These are phyloP conservation scores for Leptinotarsa lineolata DNA, from an alignment of 1,140 invertebrate species.

Conservation along the genomic window DNA sequence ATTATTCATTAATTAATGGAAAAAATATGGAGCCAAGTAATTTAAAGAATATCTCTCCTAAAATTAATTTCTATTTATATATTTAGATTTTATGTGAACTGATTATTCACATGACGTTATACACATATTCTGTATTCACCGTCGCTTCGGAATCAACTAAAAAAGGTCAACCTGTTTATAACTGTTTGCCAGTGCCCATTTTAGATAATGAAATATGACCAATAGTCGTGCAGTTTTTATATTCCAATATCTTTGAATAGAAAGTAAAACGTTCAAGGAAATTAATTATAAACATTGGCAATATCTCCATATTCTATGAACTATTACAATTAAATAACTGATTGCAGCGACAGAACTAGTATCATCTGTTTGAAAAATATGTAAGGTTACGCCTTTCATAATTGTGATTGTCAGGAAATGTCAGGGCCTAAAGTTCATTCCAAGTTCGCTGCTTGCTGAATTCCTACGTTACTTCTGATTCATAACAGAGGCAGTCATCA, in stretches of 20 bases:
- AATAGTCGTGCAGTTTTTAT: constrained; percentile 8
- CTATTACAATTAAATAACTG: constrained; percentile 12
- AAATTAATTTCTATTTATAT: too few relatives aligned
- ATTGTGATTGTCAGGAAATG: constrained; percentile 20
- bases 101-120: too few relatives aligned
- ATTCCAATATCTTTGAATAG: neutral
- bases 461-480: constrained; percentile 18
- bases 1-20: too few relatives aligned
- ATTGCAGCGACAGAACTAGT: constrained; percentile 12
- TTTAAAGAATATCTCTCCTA: too few relatives aligned
- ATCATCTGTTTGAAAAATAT: constrained; percentile 5
- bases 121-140: too few relatives aligned
- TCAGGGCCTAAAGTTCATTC: constrained; percentile 21
- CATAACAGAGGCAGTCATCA: constrained; percentile 20
- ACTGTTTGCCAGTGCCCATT: neutral
- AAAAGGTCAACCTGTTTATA: constrained; percentile 11
- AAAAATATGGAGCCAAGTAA: too few relatives aligned
- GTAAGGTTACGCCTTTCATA: constrained; percentile 19
- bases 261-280: constrained; percentile 13
- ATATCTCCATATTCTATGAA: neutral
- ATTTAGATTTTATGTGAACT: too few relatives aligned
- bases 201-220: neutral
- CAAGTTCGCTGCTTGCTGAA: neutral
- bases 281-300: constrained; percentile 3
- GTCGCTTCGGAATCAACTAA: neutral